Percentiles rank a stretch among this genome's conserved stretches.
Conservation (phyloP, 2,113 vertebrate genomes). For the Symphodus melops region DNA sequence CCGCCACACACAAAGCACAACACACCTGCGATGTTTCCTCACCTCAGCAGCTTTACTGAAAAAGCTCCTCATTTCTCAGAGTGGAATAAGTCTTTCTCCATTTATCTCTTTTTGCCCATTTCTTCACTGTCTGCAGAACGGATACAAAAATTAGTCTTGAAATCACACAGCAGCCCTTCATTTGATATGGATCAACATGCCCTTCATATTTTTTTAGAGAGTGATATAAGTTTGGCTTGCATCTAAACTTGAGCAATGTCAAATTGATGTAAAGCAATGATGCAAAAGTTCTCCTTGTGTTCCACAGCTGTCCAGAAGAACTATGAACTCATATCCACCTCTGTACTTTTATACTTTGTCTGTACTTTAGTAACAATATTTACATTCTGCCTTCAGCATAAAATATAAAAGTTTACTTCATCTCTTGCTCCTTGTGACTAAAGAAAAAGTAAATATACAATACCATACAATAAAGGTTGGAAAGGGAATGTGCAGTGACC, state of each 20-base stretch:
- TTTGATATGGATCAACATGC: constrained; percentile 46
- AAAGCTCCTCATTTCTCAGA: constrained; percentile 43
- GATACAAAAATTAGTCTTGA: constrained; percentile 27
- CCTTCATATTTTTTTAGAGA: constrained; percentile 3
- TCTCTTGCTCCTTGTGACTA: not conserved
- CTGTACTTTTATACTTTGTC: not conserved
- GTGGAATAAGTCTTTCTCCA: constrained; percentile 45
- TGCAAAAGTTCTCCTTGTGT: constrained; percentile 15
- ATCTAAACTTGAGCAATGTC: constrained; percentile 18
- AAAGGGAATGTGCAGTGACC: constrained; percentile 18
- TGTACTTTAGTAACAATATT: not conserved
- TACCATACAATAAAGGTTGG: not conserved
- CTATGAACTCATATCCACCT: not conserved
- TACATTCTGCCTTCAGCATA: not conserved
- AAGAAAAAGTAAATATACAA: not conserved
- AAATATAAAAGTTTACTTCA: not conserved
- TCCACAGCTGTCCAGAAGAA: constrained; percentile 9
- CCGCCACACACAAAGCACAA: constrained; percentile 69
- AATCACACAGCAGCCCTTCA: constrained; percentile 21
- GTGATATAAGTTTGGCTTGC: not conserved
- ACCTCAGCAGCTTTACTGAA: constrained; percentile 61
- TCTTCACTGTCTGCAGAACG: constrained; percentile 32
- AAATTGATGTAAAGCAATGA: constrained; percentile 1
- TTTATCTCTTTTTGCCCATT: constrained; percentile 36
- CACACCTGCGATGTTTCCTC: constrained; percentile 65